Base-by-base conservation (phyloP, 2,888 invertebrate genomes). In the Emmelina monodactyla region DNA sequence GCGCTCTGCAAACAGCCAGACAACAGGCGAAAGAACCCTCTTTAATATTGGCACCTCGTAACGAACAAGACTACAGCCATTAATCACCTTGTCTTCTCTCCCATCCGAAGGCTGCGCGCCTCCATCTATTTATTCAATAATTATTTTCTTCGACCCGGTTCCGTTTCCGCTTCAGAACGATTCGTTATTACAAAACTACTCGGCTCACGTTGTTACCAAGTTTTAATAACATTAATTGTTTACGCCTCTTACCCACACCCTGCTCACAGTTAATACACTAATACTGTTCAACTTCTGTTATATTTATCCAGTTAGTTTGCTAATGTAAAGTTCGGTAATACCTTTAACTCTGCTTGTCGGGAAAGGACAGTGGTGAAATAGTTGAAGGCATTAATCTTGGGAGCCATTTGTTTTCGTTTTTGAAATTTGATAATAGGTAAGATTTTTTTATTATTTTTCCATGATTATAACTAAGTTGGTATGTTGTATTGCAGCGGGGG, bases 401-500 rank as follows among this genome's bases (percentile, higher is more conserved):
- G 52, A 55, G 60, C 54, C 54, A 58, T 63, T 60, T 58, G 55
- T 64, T 58, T 55, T 53, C 50, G 61, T 63, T 61, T 58, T 46
- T 25, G n/a, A 25, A 7, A 25, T 25, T 48, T 53, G 11, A 3
- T 25, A 11, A n/a, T 11, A 3, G 9, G 6, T 9, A 25, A 25
- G 4, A n/a, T n/a, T n/a, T n/a, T n/a, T 25, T 25, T 25, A 9
- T 7, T 4, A 10, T 25, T 25, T 25, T 25, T 19, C 19, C 5
- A 19, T 9, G 19, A 19, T 19, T 19, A 19, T 19, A 9, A n/a
- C n/a, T n/a, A n/a, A n/a, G n/a, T n/a, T n/a, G n/a, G n/a, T n/a
- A n/a, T n/a, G n/a, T n/a, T n/a, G n/a, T 13, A 2, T 83, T 68
- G 49, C 76, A 86, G 93, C 91, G 57, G 96, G 96, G 13, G 89